Evolutionary conservation across 2,888 invertebrate genomes (phyloP).

Genomic region (Oxystoma pomonae): DNA sequence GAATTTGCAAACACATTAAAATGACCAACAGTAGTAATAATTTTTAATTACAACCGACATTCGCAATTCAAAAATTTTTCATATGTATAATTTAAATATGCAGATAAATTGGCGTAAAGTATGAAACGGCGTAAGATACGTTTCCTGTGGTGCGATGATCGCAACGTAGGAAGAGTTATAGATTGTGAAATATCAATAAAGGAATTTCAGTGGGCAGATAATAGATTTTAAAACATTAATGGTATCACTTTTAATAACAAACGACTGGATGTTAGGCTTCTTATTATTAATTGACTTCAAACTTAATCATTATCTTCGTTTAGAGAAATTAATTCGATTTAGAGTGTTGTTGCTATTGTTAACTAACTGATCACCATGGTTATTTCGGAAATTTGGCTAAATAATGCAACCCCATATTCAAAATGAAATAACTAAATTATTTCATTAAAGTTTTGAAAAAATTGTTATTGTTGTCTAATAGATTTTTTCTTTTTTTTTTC

Average conservation of each 20-base stretch:
- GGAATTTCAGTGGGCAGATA: slow-evolving; percentile 22
- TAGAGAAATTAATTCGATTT: too few relatives aligned
- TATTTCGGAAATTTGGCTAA: too few relatives aligned
- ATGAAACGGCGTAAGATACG: slow-evolving; percentile 7
- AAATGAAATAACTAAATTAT: too few relatives aligned
- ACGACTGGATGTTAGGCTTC: too few relatives aligned
- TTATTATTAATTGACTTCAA: too few relatives aligned
- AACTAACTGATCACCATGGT: too few relatives aligned
- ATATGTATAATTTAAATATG: neutral
- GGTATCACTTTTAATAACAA: neutral
- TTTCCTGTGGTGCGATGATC: slow-evolving; percentile 22
- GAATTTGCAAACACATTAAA: neutral
- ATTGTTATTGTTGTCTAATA: neutral
- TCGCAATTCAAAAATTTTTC: neutral
- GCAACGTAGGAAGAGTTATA: slow-evolving; percentile 17
- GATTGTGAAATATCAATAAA: slow-evolving; percentile 23
- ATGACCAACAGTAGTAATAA: neutral
- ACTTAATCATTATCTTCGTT: too few relatives aligned
- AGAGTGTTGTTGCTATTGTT: too few relatives aligned
- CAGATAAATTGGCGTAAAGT: neutral
- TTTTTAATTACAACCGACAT: neutral
- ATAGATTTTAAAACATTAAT: neutral
- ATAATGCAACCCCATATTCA: too few relatives aligned
- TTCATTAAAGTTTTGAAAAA: too few relatives aligned
- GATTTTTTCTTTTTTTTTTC: slow-evolving; percentile 49